Evolutionary conservation across 2,113 vertebrate genomes (phyloP).

Genomic region (Pluvianellus socialis): DNA sequence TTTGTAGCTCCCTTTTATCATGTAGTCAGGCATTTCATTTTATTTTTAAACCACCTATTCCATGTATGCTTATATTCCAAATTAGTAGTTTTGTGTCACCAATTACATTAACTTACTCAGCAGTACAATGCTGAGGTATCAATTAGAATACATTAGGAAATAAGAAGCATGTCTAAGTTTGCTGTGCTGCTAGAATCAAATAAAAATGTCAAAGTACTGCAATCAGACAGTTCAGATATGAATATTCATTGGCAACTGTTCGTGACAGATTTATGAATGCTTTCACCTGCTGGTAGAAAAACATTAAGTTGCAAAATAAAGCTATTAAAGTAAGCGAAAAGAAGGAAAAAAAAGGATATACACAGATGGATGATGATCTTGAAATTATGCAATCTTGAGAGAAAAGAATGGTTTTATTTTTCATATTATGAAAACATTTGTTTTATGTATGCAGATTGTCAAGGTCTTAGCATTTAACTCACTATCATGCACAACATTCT

Average conservation of each 20-base stretch:
- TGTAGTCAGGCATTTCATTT: background rate
- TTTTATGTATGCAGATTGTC: conserved; percentile 58
- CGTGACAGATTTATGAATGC: conserved; percentile 84
- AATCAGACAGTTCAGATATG: conserved; percentile 80
- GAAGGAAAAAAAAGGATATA: conserved; percentile 60
- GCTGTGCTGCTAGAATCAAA: conserved; percentile 74
- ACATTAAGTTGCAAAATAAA: conserved; percentile 80
- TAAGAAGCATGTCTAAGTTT: conserved; percentile 70
- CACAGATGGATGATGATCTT: conserved; percentile 76
- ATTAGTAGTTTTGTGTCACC: conserved; percentile 55
- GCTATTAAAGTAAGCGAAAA: conserved; percentile 80
- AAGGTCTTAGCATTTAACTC: conserved; percentile 62
- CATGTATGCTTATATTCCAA: conserved; percentile 36
- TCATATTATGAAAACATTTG: conserved; percentile 74
- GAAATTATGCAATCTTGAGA: conserved; percentile 69
- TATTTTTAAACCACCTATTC: background rate
- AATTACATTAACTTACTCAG: conserved; percentile 66
- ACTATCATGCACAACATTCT: background rate
- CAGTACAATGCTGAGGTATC: conserved; percentile 58
- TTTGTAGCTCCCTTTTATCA: background rate
- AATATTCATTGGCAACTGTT: conserved; percentile 89
- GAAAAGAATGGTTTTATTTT: conserved; percentile 66
- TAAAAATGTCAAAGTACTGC: conserved; percentile 81
- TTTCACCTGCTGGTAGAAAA: conserved; percentile 84
- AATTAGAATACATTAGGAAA: conserved; percentile 69